Conservation (phyloP, 2,797 vertebrate species). For the Taeniopygia guttata region DNA sequence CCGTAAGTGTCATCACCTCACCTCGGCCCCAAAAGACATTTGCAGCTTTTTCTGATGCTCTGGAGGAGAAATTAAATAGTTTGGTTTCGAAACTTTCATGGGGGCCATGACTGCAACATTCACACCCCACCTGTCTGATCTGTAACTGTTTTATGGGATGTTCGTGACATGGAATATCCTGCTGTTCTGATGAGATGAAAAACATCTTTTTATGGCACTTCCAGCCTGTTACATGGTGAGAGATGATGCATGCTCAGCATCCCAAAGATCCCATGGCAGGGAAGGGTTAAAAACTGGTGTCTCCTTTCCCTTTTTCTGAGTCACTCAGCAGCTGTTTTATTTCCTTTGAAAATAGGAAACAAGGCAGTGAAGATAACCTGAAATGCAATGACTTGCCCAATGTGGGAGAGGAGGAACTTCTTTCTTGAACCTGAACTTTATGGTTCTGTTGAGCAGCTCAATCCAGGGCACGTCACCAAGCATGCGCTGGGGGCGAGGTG, state of each 20-base stretch:
- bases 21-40: accelerated
- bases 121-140: background rate
- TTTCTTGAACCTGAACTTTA: slow-evolving; percentile 76
- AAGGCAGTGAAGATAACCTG: slow-evolving; percentile 85
- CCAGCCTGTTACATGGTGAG: background rate
- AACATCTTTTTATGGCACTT: background rate
- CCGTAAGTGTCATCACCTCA: slow-evolving; percentile 76
- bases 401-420: slow-evolving; percentile 86
- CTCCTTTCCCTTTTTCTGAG: background rate
- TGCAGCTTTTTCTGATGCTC: background rate
- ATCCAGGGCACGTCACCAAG: background rate
- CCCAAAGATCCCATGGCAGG: background rate
- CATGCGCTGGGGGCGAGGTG: background rate
- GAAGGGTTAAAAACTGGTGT: background rate
- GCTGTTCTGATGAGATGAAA: background rate
- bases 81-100: background rate
- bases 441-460: background rate
- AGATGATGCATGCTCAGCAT: accelerated
- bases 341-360: slow-evolving; percentile 83
- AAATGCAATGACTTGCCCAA: slow-evolving; percentile 82
- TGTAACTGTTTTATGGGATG: background rate
- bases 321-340: background rate
- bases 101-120: background rate
- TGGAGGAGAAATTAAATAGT: background rate
- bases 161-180: background rate